Evolutionary conservation across 2,888 invertebrate species (phyloP), one percentile per base, ranked within the genome.

Genomic region (Drosophila affinis): DNA sequence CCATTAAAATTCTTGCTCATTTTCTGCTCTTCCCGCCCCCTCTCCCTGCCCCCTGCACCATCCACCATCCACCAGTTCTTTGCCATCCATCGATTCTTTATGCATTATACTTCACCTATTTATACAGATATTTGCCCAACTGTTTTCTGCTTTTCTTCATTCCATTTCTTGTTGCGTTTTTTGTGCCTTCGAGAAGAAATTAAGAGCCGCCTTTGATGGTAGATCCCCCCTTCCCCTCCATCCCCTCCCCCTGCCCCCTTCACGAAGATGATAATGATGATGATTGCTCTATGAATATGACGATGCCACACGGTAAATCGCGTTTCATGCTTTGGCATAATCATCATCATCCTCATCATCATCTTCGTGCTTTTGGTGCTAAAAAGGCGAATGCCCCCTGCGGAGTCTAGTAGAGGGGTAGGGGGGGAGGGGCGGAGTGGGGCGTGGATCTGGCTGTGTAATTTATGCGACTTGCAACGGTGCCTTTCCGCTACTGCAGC

Each of bases 391-490:
- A 87, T 88, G 88, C 81, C 83, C 83, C 76, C 61, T 67, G 79
- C 69, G 60, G 73, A 62, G 67, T 63, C 53, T 56, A 70, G 58
- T 65, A 17, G 12, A 21, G 21, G 29, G 34, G 34, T 4, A 29
- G 34, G 18, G 17, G 1, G 9, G 17, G 18, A 9, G 14, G 9
- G 39, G 21, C 14, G 3, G 24, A n/a, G 9, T 9, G 14, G 9
- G 39, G 24, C n/a, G 3, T 18, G 12, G 18, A 3, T 44, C 29
- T 14, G n/a, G 27, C 53, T 54, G 55, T 65, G 81, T 84, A 84
- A 84, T 88, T 87, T 84, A 84, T 84, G 88, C 88, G 87, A 83
- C 74, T 83, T 86, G 87, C 83, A 84, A 87, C 89, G 88, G 84
- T 88, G 87, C 74, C 81, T 83, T 39, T 87, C 87, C 74, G 87